Evolutionary conservation across 2,113 vertebrate genomes (phyloP).

Genomic region (Carassius auratus): DNA sequence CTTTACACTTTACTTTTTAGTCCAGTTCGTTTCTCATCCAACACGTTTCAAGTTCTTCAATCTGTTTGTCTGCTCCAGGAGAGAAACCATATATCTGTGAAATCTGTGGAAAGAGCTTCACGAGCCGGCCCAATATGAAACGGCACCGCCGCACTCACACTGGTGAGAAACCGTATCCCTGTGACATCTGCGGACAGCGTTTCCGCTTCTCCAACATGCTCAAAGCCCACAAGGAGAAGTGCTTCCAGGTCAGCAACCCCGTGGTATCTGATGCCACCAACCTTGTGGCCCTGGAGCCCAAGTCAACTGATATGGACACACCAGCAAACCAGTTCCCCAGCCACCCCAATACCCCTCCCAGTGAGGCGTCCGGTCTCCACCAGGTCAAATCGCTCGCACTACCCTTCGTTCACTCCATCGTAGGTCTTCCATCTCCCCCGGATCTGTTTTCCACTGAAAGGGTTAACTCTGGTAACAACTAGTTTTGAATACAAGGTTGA

Average conservation of each 20-base stretch:
- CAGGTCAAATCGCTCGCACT: conserved; percentile 70
- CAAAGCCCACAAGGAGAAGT: conserved; percentile 96
- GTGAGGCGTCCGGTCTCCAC: conserved; percentile 63
- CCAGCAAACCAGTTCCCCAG: conserved; percentile 55
- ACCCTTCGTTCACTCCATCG: conserved; percentile 76
- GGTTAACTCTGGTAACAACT: conserved; percentile 81
- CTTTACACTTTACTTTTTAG: too few relatives aligned
- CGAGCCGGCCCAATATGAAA: conserved; percentile 99
- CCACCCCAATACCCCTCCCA: conserved; percentile 61
- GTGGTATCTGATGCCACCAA: conserved; percentile 66
- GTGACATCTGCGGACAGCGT: conserved; percentile 92
- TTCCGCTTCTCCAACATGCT: conserved; percentile 99
- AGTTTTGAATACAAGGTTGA: conserved; percentile 60
- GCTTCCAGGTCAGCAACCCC: conserved; percentile 88
- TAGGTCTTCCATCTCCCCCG: conserved; percentile 78
- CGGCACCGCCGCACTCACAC: conserved; percentile 96
- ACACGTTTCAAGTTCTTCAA: background rate
- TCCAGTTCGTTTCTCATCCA: too few relatives aligned
- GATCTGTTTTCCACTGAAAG: conserved; percentile 83
- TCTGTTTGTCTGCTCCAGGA: conserved; percentile 53
- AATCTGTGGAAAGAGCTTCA: conserved; percentile 67
- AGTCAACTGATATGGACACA: conserved; percentile 61
- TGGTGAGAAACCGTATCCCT: conserved; percentile 95
- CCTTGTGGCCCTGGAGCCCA: conserved; percentile 64
- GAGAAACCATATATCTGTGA: too few relatives aligned